Base-by-base conservation (phyloP, 2,113 vertebrate species). In the Echinops telfairi region DNA sequence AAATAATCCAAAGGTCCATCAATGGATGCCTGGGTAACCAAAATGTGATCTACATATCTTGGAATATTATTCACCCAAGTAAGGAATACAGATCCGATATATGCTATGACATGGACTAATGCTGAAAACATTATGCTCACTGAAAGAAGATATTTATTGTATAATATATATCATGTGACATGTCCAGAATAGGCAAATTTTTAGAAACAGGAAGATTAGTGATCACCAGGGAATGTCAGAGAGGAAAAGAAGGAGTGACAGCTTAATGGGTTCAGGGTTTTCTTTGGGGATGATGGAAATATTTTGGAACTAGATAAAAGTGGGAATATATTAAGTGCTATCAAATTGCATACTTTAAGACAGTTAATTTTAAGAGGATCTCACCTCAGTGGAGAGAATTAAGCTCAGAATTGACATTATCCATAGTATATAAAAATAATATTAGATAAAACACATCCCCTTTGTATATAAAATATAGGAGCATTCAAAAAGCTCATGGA, bases 341-440 rank as follows among this genome's bases (percentile, higher is more conserved):
- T 7, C 57, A 19, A 85, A 88, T 19, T 80, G 31, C 76, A 86
- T 7, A 62, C 17, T 94, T 93, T 86, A 83, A 90, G 92, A 88
- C 31, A 25, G 66, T 38, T 84, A 77, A 60, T 90, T 94, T 93
- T 92, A 90, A 80, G 40, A 80, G 58, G 79, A 71, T 75, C 92
- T 94, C 29, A 92, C 81, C 71, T 87, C 19, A 93, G 75, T 85
- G 93, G 31, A 90, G 71, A 64, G 83, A 76, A 60, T 8, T 89
- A 14, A 58, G 66, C 62, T 43, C 38, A 75, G 6, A 64, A 85
- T 79, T 14, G 10, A 70, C 29, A 70, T 15, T 14, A 70, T n/a
- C 29, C 3, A 31, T 31, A n/a, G 8, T 33, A 22, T 79, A 77
- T 3, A 38, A 89, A 96, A 87, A 70, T 7, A 92, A 81, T 62